Evolutionary conservation across 2,888 invertebrate genomes (phyloP).

Genomic region (Oscheius sp.): DNA sequence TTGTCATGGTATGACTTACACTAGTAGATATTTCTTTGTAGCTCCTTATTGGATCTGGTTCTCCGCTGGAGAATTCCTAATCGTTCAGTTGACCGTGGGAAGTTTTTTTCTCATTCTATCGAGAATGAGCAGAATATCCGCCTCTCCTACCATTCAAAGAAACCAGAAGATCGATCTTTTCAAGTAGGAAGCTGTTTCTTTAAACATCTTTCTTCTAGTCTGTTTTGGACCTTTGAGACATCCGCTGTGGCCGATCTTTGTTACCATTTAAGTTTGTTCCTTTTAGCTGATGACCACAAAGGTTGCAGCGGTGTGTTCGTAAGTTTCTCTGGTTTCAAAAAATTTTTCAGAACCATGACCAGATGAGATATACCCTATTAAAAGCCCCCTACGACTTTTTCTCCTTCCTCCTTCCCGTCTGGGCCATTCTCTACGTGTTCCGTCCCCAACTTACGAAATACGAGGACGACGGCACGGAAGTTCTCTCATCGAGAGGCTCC

Average conservation of each 20-base stretch:
- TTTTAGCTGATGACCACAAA: conserved; percentile 49
- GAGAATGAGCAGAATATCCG: conserved; percentile 54
- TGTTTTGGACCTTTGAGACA: conserved; percentile 53
- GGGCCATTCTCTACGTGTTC: conserved; percentile 60
- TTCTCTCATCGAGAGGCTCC: conserved; percentile 10
- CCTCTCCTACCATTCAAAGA: conserved; percentile 44
- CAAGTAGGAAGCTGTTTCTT: conserved; percentile 36
- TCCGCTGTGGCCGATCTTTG: conserved; percentile 50
- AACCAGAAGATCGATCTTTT: conserved; percentile 45
- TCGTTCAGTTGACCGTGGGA: conserved; percentile 55
- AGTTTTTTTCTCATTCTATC: conserved; percentile 52
- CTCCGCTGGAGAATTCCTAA: conserved; percentile 51
- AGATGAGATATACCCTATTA: conserved; percentile 47
- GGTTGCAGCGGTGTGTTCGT: conserved; percentile 58
- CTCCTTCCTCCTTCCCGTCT: conserved; percentile 55
- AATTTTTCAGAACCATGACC: conserved; percentile 53
- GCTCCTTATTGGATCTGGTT: conserved; percentile 62
- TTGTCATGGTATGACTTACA: conserved; percentile 44
- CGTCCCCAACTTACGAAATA: conserved; percentile 28
- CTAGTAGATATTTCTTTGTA: conserved; percentile 21
- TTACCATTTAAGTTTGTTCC: conserved; percentile 52
- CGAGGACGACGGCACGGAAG: conserved; percentile 15
- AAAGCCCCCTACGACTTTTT: conserved; percentile 55
- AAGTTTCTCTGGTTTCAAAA: conserved; percentile 30
- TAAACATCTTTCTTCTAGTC: conserved; percentile 25